A percentile compares a stretch with the other conserved stretches of the same genome.
phyloP scores from a whole-genome alignment of 2,888 invertebrate species.

The Callimorpha dominula region DNA sequence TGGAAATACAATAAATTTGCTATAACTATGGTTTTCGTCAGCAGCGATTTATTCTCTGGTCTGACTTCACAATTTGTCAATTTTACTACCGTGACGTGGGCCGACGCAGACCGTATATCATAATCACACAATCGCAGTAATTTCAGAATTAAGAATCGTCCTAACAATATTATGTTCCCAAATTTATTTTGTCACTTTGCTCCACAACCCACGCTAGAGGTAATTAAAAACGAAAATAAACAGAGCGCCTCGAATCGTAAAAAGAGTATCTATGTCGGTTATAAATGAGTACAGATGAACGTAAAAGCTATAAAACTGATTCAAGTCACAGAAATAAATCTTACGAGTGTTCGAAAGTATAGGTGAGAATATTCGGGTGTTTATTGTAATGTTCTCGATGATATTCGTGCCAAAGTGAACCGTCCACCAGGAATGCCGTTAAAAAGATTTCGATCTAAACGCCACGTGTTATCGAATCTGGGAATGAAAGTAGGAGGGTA shows the following conservation, averaged over 20 bases:
- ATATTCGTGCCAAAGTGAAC: conserved; percentile 67
- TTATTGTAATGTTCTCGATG: conserved; percentile 69
- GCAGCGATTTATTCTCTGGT: conserved; percentile 42
- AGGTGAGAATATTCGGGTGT: conserved; percentile 74
- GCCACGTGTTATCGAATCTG: conserved; percentile 72
- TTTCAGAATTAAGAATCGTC: conserved; percentile 54
- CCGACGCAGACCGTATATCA: conserved; percentile 61
- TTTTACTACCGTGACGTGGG: conserved; percentile 65
- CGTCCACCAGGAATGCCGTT: conserved; percentile 70
- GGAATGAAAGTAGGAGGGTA: conserved; percentile 56
- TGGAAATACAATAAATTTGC: conserved; percentile 57
- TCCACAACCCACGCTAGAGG: conserved; percentile 79
- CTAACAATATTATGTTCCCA: conserved; percentile 59
- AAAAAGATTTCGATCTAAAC: conserved; percentile 67
- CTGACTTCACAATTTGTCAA: conserved; percentile 65
- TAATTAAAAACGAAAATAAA: conserved; percentile 88
- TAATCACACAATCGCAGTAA: conserved; percentile 60
- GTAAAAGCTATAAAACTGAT: conserved; percentile 83
- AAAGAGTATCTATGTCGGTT: conserved; percentile 84
- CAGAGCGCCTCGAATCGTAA: conserved; percentile 85
- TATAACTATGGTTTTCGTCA: conserved; percentile 60
- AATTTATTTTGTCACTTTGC: conserved; percentile 81
- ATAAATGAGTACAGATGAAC: conserved; percentile 86
- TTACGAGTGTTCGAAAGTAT: conserved; percentile 76
- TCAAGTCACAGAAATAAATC: conserved; percentile 85